Evolutionary conservation across 2,797 vertebrate genomes (phyloP), one percentile per base, ranked within the genome.

Genomic region (Hippopotamyrus pictus): DNA sequence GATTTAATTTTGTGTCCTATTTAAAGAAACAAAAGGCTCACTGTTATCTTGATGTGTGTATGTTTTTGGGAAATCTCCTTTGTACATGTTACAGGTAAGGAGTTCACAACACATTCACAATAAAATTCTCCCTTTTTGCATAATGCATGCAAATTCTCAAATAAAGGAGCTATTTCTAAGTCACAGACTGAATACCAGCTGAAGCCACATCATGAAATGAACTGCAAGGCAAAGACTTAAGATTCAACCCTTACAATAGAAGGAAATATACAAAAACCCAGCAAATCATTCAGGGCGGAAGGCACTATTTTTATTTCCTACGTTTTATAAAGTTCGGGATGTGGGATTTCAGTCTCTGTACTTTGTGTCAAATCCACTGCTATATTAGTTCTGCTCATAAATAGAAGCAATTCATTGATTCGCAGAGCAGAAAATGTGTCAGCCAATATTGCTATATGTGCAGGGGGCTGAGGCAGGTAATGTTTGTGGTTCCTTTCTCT

Each of bases 401-500:
- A 89, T 87, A 89, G 84, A 59, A 82, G 89, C 65, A 89, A 89
- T 87, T 54, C 41, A 76, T 17, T 73, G 85, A 79, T 76, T 76
- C 86, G 59, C 65, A 51, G 82, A 62, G 54, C 88, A 50, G 46
- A 65, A 89, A 73, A 69, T 69, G 59, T 79, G 84, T 89, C 37
- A 57, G 62, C 48, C 62, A 48, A 85, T 87, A 51, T 89, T 84
- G 37, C 62, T 79, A 41, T 89, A 44, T 54, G 85, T 33, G 54
- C 79, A 50, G 33, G 44, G 73, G 86, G 89, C 22, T 62, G 86
- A 48, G 53, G 86, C 53, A 62, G 54, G 73, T 59, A 62, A 83
- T 83, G 86, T 62, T 88, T 88, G 73, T 51, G 86, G 90, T 89
- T 91, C 90, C 92, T 92, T 90, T 69, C 86, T 69, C 89, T 84